These are phyloP conservation scores for Tretioscincus oriximinensis DNA, from an alignment of 2,113 vertebrate species.

Conservation along the genomic window DNA sequence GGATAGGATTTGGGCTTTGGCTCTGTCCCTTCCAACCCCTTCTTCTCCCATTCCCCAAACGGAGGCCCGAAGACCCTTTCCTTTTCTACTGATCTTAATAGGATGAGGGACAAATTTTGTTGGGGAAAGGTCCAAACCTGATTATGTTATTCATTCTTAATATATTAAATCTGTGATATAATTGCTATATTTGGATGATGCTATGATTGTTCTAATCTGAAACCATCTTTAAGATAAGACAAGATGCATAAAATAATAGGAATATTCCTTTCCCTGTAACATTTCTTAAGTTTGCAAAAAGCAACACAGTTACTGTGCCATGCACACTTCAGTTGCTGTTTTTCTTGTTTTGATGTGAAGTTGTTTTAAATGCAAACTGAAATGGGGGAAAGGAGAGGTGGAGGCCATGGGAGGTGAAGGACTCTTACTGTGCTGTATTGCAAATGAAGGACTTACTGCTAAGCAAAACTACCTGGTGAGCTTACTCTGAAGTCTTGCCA, in stretches of 20 bases:
- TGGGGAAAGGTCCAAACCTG: too few species aligned
- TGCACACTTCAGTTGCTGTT: neutral
- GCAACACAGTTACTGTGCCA: neutral
- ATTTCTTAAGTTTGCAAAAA: neutral
- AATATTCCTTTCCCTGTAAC: neutral
- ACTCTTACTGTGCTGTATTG: neutral
- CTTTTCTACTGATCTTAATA: too few species aligned
- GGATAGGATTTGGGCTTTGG: too few species aligned
- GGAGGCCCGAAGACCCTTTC: too few species aligned
- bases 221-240: neutral
- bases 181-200: conserved; percentile 27
- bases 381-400: neutral
- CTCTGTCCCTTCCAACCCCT: too few species aligned
- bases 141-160: conserved; percentile 30
- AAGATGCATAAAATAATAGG: neutral
- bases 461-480: neutral
- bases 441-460: neutral
- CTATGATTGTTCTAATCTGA: conserved; percentile 26
- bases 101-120: too few species aligned
- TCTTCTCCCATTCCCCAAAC: too few species aligned
- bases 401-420: conserved; percentile 1
- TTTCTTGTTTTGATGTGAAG: neutral
- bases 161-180: conserved; percentile 35
- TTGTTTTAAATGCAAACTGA: conserved; percentile 9
- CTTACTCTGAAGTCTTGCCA: conserved; percentile 8